Evolutionary conservation across 2,888 invertebrate genomes (phyloP), one percentile per base, ranked within the genome.

Genomic region (Hirtodrosophila trivittata): DNA sequence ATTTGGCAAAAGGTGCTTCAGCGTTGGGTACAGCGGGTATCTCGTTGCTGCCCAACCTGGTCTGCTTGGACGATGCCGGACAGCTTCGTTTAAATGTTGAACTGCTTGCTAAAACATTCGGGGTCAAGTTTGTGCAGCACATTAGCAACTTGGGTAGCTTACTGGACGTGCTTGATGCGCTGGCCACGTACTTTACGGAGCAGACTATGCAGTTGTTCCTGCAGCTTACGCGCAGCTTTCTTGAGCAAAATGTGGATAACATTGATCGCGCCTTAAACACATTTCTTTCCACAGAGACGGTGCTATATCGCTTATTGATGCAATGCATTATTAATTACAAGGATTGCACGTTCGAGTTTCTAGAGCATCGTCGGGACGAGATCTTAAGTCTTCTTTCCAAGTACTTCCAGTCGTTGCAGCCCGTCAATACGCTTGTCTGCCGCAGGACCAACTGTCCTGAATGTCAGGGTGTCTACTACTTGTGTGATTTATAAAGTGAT

Each of bases 241-340:
- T 88, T 1, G 85, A 88, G 3, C 57, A 75, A 8, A 60, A 64
- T n/a, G 62, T 75, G 3, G 77, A 85, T 12, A 14, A 14, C 4
- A 87, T 84, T 18, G 81, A 87, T 47, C 54, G 49, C 0, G 35
- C 49, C 0, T 26, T 88, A 2, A 72, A 75, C 8, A 85, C 86
- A 2, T 87, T 85, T 45, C 59, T 88, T 1, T 73, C 88, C 1
- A 89, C 89, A 0, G 88, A 88, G 41, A 68, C 75, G 5, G 71
- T 88, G 3, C 66, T 88, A 3, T 89, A 75, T 66, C 84, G 81
- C 43, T 76, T 88, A 26, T 41, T 88, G 13, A 75, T 77, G 68
- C 59, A 75, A 46, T 82, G 75, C 25, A 51, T 88, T 18, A 57
- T 57, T 13, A 82, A 78, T 4, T 89, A 82, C 41, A 66, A 74